Evolutionary conservation across 2,113 vertebrate genomes (phyloP), one percentile per base, ranked within the genome.

Genomic region (Oryzias javanicus): DNA sequence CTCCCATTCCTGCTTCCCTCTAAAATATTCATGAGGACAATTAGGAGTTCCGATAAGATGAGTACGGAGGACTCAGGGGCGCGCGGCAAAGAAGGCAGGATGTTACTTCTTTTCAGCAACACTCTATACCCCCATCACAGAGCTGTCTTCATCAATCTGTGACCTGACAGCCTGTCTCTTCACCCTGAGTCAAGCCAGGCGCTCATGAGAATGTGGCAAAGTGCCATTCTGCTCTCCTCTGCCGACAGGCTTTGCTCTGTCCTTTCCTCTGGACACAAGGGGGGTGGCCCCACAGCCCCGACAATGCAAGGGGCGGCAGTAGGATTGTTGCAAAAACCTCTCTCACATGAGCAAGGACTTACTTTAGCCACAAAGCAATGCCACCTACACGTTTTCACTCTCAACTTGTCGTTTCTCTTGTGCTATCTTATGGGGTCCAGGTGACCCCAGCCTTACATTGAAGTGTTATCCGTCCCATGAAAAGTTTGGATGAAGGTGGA

Each of bases 1-100:
- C 76, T 89, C 83, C 76, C 79, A 78, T 89, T 91, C 85, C 85
- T 86, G 86, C 89, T 88, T 54, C 66, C 85, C 79, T 88, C 84
- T 91, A 91, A 92, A 92, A 92, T 91, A 92, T 91, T 91, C 91
- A 92, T 92, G 85, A 92, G 88, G 87, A 87, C 91, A 91, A 90
- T 91, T 89, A 91, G 90, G 85, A 92, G 90, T 90, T 91, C 90
- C 89, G 85, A 90, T 92, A 91, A 91, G 84, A 84, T 80, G 74
- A 80, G 79, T 80, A 84, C 59, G 78, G 81, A 80, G 80, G 82
- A 77, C 76, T 56, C 80, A 78, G 72, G 63, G 68, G 76, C 55
- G 55, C 44, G 69, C 56, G n/a, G 72, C 70, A 72, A 74, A 84
- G 87, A 91, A 80, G 84, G 86, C 87, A 91, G 86, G 88, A 84